Conservation (phyloP, 1,140 invertebrate species). For the Papilio polyxenes region DNA sequence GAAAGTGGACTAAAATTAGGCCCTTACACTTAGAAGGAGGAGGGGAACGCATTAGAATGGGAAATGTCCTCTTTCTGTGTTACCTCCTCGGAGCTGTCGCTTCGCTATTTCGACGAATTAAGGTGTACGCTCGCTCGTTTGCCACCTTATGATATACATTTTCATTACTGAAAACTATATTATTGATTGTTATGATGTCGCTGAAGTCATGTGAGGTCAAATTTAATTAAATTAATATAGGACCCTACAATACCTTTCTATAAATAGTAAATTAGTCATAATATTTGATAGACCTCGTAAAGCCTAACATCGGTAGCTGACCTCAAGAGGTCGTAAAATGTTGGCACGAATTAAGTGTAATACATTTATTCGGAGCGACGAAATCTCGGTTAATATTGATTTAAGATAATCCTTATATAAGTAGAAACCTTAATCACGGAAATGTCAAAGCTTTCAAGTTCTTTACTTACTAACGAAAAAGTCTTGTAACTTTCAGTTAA, state of each 20-base stretch:
- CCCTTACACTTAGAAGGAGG: no score
- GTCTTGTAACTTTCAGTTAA: no score
- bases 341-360: slow-evolving; percentile 1
- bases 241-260: background rate
- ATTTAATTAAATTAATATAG: background rate
- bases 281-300: slow-evolving; percentile 13
- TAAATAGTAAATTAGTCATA: slow-evolving; percentile 15
- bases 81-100: no score
- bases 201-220: background rate
- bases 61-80: no score
- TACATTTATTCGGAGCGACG: background rate
- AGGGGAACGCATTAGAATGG: no score
- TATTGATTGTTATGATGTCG: background rate
- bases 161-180: no score
- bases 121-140: no score
- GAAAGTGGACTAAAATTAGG: no score
- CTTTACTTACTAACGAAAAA: no score
- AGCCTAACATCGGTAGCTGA: slow-evolving; percentile 16
- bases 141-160: no score
- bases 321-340: slow-evolving; percentile 1
- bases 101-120: no score
- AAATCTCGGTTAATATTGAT: slow-evolving; percentile 6
- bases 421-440: background rate
- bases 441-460: background rate
- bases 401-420: background rate